Evolutionary conservation across 2,797 vertebrate genomes (phyloP).

Genomic region (Siniperca undulata): DNA sequence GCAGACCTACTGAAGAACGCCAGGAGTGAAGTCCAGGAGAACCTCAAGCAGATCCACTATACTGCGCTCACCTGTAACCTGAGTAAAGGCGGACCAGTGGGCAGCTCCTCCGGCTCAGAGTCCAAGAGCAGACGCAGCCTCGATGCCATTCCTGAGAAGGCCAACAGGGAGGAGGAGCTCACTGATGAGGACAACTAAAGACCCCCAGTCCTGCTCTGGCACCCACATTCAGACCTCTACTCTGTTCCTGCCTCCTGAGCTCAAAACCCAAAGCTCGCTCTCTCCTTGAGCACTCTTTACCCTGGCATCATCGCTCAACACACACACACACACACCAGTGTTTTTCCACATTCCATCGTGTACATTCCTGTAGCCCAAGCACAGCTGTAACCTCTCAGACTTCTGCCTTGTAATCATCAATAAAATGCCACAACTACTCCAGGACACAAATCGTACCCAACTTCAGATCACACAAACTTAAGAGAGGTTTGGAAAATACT

Average conservation of each 20-base stretch:
- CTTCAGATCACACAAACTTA: slow-evolving; percentile 4
- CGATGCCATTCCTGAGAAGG: slow-evolving; percentile 92
- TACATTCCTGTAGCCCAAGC: slow-evolving; percentile 52
- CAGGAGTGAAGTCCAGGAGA: slow-evolving; percentile 94
- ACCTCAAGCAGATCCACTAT: slow-evolving; percentile 97
- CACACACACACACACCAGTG: not conserved
- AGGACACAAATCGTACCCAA: not conserved
- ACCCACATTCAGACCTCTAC: slow-evolving; percentile 19
- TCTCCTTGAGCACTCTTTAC: slow-evolving; percentile 13
- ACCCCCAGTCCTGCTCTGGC: not conserved
- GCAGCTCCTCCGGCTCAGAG: slow-evolving; percentile 71
- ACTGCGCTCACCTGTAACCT: slow-evolving; percentile 93
- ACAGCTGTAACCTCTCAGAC: slow-evolving; percentile 53
- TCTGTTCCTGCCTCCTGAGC: slow-evolving; percentile 50
- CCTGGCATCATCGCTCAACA: not conserved
- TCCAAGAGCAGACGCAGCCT: slow-evolving; percentile 89
- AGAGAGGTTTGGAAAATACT: not conserved
- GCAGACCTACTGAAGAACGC: slow-evolving; percentile 96
- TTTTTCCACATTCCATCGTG: slow-evolving; percentile 52
- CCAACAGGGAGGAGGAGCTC: slow-evolving; percentile 84
- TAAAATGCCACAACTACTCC: slow-evolving; percentile 25
- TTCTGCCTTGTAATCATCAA: slow-evolving; percentile 34
- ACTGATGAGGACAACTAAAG: slow-evolving; percentile 80
- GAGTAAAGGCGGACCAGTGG: slow-evolving; percentile 84
- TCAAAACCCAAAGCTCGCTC: slow-evolving; percentile 43